These are phyloP conservation scores for Physocephala rufipes DNA, from an alignment of 2,888 invertebrate genomes.

Conservation along the genomic window DNA sequence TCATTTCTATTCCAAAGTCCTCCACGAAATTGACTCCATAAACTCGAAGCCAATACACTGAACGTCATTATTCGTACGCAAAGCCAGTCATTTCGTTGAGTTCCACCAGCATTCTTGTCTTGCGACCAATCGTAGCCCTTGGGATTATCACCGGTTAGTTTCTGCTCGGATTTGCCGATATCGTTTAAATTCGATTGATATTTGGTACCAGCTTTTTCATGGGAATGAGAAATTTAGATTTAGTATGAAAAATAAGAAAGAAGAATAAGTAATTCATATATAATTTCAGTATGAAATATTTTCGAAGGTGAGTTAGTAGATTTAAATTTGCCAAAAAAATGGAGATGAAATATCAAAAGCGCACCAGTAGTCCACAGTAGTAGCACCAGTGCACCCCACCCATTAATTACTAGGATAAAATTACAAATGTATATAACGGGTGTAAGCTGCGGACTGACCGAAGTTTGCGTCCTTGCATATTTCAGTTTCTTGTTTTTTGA, in stretches of 20 bases:
- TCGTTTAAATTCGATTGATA: slow-evolving; percentile 80
- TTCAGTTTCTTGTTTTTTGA: too few species aligned
- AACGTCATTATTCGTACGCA: background rate
- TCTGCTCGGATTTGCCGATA: slow-evolving; percentile 83
- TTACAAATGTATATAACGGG: too few species aligned
- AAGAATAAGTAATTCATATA: background rate
- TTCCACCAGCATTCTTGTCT: slow-evolving; percentile 51
- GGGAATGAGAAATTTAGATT: slow-evolving; percentile 50
- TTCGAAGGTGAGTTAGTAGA: too few species aligned
- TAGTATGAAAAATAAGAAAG: slow-evolving; percentile 18
- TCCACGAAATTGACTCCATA: background rate
- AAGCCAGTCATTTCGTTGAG: slow-evolving; percentile 13
- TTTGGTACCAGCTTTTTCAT: slow-evolving; percentile 74
- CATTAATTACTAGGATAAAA: too few species aligned
- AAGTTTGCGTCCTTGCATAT: too few species aligned
- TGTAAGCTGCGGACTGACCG: too few species aligned
- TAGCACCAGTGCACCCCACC: too few species aligned
- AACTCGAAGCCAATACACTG: background rate
- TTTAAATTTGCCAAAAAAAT: too few species aligned
- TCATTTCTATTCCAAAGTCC: slow-evolving; percentile 21
- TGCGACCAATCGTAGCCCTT: slow-evolving; percentile 63
- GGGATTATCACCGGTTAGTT: slow-evolving; percentile 67
- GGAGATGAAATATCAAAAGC: too few species aligned
- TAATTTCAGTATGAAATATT: too few species aligned
- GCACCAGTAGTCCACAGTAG: too few species aligned